Conservation (phyloP, 2,888 invertebrate species). For the Hirtodrosophila trivittata region DNA sequence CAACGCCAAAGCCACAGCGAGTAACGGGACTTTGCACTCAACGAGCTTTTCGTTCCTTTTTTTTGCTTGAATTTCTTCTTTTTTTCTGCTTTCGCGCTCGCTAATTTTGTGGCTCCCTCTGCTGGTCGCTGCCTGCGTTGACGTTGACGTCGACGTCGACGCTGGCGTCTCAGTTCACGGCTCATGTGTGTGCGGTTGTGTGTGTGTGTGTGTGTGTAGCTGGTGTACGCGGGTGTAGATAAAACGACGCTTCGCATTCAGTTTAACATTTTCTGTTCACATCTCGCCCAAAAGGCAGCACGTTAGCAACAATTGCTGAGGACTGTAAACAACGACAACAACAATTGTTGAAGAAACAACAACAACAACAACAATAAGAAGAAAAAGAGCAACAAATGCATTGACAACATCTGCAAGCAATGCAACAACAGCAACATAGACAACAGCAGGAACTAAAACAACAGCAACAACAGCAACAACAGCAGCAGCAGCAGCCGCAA, state of each 20-base stretch:
- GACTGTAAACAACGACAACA: constrained; percentile 12
- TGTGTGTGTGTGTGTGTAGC: constrained; percentile 9
- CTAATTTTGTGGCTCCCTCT: constrained; percentile 15
- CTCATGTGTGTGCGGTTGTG: constrained; percentile 7
- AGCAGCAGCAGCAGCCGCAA: constrained; percentile 32
- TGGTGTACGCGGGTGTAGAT: constrained; percentile 41
- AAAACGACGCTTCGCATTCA: constrained; percentile 28
- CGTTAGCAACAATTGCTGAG: constrained; percentile 20
- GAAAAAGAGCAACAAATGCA: constrained; percentile 8
- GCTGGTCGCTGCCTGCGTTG: constrained; percentile 11
- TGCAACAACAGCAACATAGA: constrained; percentile 15
- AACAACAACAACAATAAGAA: constrained; percentile 9
- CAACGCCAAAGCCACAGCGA: constrained; percentile 28
- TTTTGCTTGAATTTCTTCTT: background rate
- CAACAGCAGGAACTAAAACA: constrained; percentile 8
- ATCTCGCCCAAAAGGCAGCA: background rate
- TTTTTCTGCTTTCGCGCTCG: constrained; percentile 33
- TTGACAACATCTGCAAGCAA: constrained; percentile 5
- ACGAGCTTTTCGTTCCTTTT: constrained; percentile 22
- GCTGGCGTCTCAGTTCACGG: constrained; percentile 10
- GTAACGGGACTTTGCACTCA: constrained; percentile 43
- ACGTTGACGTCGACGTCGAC: constrained; percentile 6
- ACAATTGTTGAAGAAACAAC: background rate
- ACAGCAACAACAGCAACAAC: constrained; percentile 22
- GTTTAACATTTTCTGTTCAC: constrained; percentile 13